Evolutionary conservation across 2,888 invertebrate genomes (phyloP).

Genomic region (Caenorhabditis panamensis): DNA sequence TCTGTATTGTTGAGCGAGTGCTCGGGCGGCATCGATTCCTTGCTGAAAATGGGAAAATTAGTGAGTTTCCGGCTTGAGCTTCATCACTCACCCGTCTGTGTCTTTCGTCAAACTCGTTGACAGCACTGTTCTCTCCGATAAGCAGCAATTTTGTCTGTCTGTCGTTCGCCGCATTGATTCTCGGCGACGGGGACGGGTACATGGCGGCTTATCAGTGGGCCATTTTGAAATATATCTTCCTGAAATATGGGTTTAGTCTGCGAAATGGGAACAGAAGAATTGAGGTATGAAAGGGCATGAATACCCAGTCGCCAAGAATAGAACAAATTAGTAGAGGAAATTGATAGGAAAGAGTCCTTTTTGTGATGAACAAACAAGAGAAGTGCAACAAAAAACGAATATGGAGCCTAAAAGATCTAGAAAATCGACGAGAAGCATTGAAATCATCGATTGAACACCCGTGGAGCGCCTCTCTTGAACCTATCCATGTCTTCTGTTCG

Average conservation of each 20-base stretch:
- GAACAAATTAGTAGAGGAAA: too few relatives aligned
- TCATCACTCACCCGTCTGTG: conserved; percentile 43
- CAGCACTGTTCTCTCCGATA: neutral
- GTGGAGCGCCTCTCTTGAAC: conserved; percentile 68
- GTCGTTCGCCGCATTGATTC: neutral
- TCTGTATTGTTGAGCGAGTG: conserved; percentile 41
- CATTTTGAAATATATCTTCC: too few relatives aligned
- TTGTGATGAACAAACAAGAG: conserved; percentile 3
- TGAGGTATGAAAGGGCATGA: too few relatives aligned
- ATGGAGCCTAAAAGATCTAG: conserved; percentile 4
- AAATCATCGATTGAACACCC: conserved; percentile 65
- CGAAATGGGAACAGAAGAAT: too few relatives aligned
- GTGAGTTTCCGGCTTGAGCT: too few relatives aligned
- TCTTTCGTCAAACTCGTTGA: conserved; percentile 49
- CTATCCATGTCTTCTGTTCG: conserved; percentile 66
- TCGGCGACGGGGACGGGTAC: neutral
- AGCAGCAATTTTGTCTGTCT: neutral
- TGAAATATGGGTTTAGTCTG: too few relatives aligned
- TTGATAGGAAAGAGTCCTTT: neutral
- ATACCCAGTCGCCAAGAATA: too few relatives aligned
- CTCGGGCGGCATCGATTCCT: conserved; percentile 52
- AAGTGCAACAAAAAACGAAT: conserved; percentile 21
- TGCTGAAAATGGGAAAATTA: too few relatives aligned
- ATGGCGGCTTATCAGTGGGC: neutral
- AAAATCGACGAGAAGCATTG: neutral